A percentile compares a stretch with the other conserved stretches of the same genome.
phyloP scores from a whole-genome alignment of 2,113 vertebrate genomes.

The Datnioides undecimradiatus region DNA sequence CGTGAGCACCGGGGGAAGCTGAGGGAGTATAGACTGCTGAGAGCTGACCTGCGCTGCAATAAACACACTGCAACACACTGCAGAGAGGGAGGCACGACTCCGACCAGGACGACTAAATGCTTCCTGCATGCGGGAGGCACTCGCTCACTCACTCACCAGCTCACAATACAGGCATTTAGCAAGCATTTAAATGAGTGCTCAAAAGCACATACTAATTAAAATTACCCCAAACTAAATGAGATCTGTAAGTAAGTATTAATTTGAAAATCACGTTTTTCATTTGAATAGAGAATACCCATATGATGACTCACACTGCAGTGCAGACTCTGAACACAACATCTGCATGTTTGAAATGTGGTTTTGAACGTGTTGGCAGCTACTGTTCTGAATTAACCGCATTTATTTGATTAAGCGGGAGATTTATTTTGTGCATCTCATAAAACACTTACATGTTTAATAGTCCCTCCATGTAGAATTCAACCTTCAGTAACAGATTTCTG shows the following conservation, averaged over 20 bases:
- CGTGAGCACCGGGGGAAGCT: constrained; percentile 64
- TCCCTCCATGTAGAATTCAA: too few species aligned
- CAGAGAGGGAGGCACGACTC: constrained; percentile 28
- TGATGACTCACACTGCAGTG: too few species aligned
- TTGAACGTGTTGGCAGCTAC: too few species aligned
- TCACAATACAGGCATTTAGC: neutral
- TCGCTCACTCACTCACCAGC: neutral
- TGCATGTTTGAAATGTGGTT: too few species aligned
- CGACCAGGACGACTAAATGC: constrained; percentile 20
- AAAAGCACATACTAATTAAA: neutral
- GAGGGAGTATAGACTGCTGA: constrained; percentile 63
- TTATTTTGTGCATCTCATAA: too few species aligned
- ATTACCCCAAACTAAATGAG: neutral
- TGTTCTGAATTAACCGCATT: too few species aligned
- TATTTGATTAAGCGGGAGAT: too few species aligned
- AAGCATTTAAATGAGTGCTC: neutral
- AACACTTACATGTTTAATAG: too few species aligned
- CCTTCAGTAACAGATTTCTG: neutral
- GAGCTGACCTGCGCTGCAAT: constrained; percentile 72
- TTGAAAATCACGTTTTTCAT: too few species aligned
- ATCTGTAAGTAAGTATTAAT: too few species aligned
- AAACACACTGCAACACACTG: constrained; percentile 62
- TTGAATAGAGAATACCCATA: too few species aligned
- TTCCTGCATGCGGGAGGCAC: constrained; percentile 33
- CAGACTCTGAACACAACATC: too few species aligned